phyloP scores from a whole-genome alignment of 1,140 invertebrate genomes.

The Orius insidiosus region DNA sequence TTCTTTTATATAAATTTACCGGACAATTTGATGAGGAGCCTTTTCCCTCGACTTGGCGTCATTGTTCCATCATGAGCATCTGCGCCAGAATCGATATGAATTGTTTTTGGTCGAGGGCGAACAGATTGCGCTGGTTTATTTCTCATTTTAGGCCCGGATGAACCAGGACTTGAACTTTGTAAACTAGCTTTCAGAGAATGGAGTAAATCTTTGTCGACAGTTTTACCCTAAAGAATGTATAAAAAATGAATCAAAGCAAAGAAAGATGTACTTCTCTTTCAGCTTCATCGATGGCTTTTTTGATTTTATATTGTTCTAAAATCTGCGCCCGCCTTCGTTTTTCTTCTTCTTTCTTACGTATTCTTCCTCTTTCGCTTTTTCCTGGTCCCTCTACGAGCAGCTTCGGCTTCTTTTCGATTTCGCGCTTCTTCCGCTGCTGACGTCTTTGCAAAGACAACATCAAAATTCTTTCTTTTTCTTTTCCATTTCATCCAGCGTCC shows the following conservation, averaged over 20 bases:
- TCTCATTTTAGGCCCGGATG: slow-evolving; percentile 31
- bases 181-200: slow-evolving; percentile 34
- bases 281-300: slow-evolving; percentile 83
- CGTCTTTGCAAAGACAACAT: slow-evolving; percentile 67
- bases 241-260: slow-evolving; percentile 16
- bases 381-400: slow-evolving; percentile 53
- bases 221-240: no score
- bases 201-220: slow-evolving; percentile 52
- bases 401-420: slow-evolving; percentile 67
- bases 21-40: slow-evolving; percentile 57
- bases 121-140: slow-evolving; percentile 28
- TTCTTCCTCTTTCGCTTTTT: slow-evolving; percentile 72
- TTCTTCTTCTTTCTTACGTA: slow-evolving; percentile 80
- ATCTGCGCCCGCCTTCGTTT: slow-evolving; percentile 70
- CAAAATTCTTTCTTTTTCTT: slow-evolving; percentile 78
- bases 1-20: slow-evolving; percentile 38
- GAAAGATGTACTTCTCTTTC: slow-evolving; percentile 52
- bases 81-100: slow-evolving; percentile 66
- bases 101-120: slow-evolving; percentile 66
- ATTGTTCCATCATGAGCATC: slow-evolving; percentile 55
- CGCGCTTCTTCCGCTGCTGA: slow-evolving; percentile 76
- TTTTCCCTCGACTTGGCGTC: slow-evolving; percentile 52
- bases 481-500: slow-evolving; percentile 72
- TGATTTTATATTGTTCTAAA: slow-evolving; percentile 84
- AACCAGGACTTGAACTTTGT: slow-evolving; percentile 5